Conservation (phyloP, 2,888 invertebrate genomes). For the Brachyopa scutellaris region DNA sequence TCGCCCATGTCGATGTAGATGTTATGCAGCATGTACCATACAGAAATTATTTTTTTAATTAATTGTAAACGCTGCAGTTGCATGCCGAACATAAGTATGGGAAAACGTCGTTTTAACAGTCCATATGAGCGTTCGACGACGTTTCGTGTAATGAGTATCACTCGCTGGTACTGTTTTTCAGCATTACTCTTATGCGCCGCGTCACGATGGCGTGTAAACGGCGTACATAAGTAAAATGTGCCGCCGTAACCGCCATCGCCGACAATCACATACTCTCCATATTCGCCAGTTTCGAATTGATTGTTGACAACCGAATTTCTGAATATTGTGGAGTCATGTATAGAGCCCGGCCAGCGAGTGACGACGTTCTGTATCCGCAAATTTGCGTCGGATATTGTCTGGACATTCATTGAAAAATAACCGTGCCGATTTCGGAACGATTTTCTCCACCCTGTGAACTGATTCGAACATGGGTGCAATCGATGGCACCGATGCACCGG, state of each 20-base stretch:
- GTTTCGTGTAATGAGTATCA: neutral
- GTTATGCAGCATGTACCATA: neutral
- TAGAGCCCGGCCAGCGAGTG: neutral
- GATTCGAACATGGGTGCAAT: neutral
- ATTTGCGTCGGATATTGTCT: neutral
- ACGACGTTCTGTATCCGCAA: neutral
- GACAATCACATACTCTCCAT: neutral
- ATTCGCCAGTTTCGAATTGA: too few species aligned
- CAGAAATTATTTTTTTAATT: neutral
- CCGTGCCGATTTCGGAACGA: neutral
- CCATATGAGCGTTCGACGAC: slow-evolving; percentile 8
- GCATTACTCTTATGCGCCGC: neutral
- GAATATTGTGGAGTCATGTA: neutral
- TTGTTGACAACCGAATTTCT: neutral
- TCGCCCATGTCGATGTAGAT: too few species aligned
- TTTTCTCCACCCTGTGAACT: neutral
- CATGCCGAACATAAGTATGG: neutral
- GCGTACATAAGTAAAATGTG: neutral
- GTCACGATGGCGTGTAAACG: neutral
- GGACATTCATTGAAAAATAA: neutral
- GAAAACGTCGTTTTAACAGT: neutral
- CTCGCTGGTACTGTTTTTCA: neutral
- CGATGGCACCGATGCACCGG: neutral
- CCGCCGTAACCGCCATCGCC: neutral
- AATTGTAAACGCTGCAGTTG: neutral